These are phyloP conservation scores for Sebastes elongatus DNA, from an alignment of 2,797 vertebrate genomes.

Conservation along the genomic window DNA sequence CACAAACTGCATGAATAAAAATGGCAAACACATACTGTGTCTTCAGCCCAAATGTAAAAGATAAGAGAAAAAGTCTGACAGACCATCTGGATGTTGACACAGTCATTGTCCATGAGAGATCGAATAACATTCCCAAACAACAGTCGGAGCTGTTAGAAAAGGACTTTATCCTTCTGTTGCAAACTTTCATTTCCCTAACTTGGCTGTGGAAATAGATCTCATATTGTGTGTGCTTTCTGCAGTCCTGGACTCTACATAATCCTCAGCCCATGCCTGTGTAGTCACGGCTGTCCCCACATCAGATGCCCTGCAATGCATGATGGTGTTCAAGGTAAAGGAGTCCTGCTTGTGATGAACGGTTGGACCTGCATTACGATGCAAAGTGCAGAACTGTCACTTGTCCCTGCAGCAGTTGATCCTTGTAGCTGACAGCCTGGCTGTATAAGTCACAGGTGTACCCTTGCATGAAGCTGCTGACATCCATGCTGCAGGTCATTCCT, in stretches of 20 bases:
- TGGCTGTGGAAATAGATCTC: neutral
- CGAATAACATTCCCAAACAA: neutral
- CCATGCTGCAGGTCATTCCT: neutral
- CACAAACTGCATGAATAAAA: neutral
- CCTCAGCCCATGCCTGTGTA: neutral
- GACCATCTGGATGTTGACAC: conserved; percentile 1
- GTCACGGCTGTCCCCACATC: neutral
- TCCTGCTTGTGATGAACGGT: neutral
- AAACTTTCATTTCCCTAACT: neutral
- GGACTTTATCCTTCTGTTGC: neutral
- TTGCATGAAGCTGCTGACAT: conserved; percentile 8
- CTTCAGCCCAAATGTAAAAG: neutral
- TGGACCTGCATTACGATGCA: neutral
- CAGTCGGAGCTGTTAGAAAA: neutral
- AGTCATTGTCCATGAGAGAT: neutral
- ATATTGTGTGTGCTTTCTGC: neutral
- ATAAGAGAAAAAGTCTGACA: neutral
- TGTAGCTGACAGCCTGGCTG: neutral
- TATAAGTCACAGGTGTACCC: neutral
- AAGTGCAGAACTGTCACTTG: neutral
- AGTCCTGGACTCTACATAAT: neutral
- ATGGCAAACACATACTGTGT: neutral
- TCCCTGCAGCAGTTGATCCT: conserved; percentile 7
- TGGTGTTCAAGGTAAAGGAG: neutral
- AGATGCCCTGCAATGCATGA: neutral